A percentile compares a stretch with the other conserved stretches of the same genome.
These are phyloP conservation scores for Beroe forskalii DNA, from an alignment of 37 sponge, comb jelly and placozoan genomes.

Conservation along the genomic window DNA sequence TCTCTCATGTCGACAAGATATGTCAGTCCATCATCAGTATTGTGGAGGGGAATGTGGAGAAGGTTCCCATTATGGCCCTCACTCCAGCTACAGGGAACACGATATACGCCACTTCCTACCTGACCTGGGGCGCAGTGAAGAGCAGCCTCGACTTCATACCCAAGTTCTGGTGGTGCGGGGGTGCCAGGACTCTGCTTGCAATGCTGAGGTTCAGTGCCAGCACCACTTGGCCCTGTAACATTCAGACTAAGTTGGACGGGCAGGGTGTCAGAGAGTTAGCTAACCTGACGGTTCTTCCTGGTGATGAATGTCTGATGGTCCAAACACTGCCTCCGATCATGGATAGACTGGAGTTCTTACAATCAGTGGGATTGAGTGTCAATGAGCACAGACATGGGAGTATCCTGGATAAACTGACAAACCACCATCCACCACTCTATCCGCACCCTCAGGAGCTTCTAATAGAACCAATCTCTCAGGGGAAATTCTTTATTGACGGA, in stretches of 20 bases:
- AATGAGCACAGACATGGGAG: not conserved
- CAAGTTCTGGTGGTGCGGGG: slow-evolving; percentile 26
- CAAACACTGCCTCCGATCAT: not conserved
- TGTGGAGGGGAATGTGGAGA: slow-evolving; percentile 48
- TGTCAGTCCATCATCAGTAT: slow-evolving; percentile 38
- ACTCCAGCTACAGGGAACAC: slow-evolving; percentile 48
- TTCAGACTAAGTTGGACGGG: not conserved
- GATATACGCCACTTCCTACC: slow-evolving; percentile 25
- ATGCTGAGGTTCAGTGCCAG: slow-evolving; percentile 7
- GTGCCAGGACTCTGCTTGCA: not conserved
- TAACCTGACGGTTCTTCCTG: slow-evolving; percentile 13
- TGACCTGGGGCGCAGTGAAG: slow-evolving; percentile 19
- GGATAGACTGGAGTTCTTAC: not conserved
- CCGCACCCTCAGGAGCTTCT: not conserved
- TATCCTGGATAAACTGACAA: slow-evolving; percentile 5
- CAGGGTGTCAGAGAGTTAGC: not conserved
- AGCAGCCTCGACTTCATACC: not conserved
- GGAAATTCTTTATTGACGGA: slow-evolving; percentile 42
- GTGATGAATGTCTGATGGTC: not conserved
- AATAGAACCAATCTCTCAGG: slow-evolving; percentile 10
- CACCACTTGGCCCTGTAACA: slow-evolving; percentile 17
- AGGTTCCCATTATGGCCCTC: slow-evolving; percentile 30
- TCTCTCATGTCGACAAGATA: slow-evolving; percentile 11
- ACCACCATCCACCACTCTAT: not conserved
- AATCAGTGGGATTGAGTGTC: not conserved